phyloP scores from a whole-genome alignment of 2,797 vertebrate genomes.

The Monodelphis domestica region DNA sequence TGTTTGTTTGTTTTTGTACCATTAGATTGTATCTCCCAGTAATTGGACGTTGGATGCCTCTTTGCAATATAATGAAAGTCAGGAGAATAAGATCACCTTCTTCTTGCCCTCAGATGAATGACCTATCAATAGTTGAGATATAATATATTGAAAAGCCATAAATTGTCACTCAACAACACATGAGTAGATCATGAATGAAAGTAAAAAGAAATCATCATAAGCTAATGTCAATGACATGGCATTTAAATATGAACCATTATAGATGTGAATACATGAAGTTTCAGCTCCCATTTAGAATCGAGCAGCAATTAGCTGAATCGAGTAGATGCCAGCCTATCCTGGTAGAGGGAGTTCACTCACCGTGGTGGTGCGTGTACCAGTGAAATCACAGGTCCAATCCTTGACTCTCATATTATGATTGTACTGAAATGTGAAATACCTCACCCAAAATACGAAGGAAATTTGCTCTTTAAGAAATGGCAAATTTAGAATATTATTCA shows the following conservation, averaged over 20 bases:
- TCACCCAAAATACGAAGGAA: slow-evolving; percentile 1
- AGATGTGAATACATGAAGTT: not conserved
- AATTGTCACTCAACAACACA: not conserved
- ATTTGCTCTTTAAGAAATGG: not conserved
- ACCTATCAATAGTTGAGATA: not conserved
- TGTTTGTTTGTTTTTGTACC: slow-evolving; percentile 1
- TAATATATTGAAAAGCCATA: slow-evolving; percentile 20
- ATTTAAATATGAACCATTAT: not conserved
- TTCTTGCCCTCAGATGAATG: slow-evolving; percentile 17
- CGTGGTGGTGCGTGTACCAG: not conserved
- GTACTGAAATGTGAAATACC: not conserved
- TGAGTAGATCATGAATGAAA: not conserved
- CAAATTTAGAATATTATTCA: not conserved
- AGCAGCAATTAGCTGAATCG: not conserved
- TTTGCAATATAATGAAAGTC: not conserved
- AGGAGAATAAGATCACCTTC: slow-evolving; percentile 24
- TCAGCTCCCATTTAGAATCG: not conserved
- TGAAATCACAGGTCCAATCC: not conserved
- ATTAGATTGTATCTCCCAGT: not conserved
- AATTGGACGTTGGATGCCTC: not conserved
- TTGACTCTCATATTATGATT: not conserved
- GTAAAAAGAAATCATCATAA: not conserved
- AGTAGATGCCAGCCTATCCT: not conserved
- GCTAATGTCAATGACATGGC: not conserved
- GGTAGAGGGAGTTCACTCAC: not conserved